These are phyloP conservation scores for Chunga burmeisteri DNA, from an alignment of 2,113 vertebrate genomes.

Conservation along the genomic window DNA sequence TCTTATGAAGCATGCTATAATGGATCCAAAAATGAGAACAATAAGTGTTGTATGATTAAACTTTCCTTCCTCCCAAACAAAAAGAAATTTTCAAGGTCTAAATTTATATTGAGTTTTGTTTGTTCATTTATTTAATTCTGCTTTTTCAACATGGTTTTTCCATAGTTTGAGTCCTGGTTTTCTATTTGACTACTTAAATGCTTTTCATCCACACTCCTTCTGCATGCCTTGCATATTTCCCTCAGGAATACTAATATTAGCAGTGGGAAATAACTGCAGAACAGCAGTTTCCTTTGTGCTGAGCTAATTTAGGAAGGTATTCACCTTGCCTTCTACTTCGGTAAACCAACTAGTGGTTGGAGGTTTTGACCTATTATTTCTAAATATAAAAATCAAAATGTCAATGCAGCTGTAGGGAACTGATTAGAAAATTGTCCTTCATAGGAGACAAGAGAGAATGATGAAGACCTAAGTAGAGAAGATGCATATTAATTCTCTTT, in stretches of 20 bases:
- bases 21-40: neutral
- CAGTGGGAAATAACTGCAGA: neutral
- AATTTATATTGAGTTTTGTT: neutral
- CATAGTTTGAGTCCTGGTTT: neutral
- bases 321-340: neutral
- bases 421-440: neutral
- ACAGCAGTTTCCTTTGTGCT: neutral
- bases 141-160: neutral
- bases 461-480: neutral
- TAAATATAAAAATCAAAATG: slow-evolving; percentile 19
- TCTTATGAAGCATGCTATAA: neutral
- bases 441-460: neutral
- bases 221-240: neutral
- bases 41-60: neutral
- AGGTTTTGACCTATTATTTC: neutral
- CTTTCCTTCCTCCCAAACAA: neutral
- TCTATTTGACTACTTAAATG: neutral
- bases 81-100: neutral
- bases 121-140: neutral
- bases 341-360: neutral
- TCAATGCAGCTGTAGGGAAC: neutral
- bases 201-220: neutral
- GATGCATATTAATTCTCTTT: neutral
- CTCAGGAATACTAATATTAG: neutral
- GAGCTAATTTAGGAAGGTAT: neutral